Percentiles rank a stretch among this genome's conserved stretches.
phyloP scores from a whole-genome alignment of 1,140 invertebrate genomes.

The Macrocentrus cingulum region DNA sequence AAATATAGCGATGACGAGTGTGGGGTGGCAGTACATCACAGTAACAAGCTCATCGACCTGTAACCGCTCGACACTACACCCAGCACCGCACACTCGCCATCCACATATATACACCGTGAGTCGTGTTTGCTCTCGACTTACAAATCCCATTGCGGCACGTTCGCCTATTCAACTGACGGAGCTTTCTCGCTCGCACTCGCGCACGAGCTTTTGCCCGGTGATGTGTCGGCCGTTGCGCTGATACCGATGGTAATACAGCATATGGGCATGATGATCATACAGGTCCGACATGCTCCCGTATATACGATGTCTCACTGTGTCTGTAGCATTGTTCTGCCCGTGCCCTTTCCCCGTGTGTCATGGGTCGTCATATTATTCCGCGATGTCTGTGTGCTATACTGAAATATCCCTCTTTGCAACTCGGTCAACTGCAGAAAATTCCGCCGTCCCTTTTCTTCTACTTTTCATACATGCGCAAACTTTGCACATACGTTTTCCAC shows the following conservation, averaged over 20 bases:
- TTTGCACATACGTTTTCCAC: too few species aligned
- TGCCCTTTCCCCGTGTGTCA: neutral
- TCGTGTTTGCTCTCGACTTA: conserved; percentile 25
- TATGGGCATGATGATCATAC: neutral
- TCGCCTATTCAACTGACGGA: conserved; percentile 10
- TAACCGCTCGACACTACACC: conserved; percentile 9
- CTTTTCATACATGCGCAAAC: too few species aligned
- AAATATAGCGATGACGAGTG: conserved; percentile 1
- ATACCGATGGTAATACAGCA: neutral
- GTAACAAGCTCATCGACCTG: conserved; percentile 21
- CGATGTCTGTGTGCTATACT: neutral
- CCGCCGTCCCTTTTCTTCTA: neutral
- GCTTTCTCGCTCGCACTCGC: neutral
- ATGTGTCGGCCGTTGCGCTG: neutral
- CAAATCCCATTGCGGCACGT: conserved; percentile 27
- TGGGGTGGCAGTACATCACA: neutral
- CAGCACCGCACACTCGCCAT: neutral
- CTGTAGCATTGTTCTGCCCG: conserved; percentile 2
- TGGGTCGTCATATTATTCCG: too few species aligned
- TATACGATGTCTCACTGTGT: neutral
- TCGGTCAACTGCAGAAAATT: neutral
- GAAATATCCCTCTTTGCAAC: neutral
- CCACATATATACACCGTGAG: conserved; percentile 18
- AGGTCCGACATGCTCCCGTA: neutral
- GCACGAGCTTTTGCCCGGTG: conserved; percentile 17